These are phyloP conservation scores for Eptesicus fuscus DNA, from an alignment of 2,113 vertebrate species.

Conservation along the genomic window DNA sequence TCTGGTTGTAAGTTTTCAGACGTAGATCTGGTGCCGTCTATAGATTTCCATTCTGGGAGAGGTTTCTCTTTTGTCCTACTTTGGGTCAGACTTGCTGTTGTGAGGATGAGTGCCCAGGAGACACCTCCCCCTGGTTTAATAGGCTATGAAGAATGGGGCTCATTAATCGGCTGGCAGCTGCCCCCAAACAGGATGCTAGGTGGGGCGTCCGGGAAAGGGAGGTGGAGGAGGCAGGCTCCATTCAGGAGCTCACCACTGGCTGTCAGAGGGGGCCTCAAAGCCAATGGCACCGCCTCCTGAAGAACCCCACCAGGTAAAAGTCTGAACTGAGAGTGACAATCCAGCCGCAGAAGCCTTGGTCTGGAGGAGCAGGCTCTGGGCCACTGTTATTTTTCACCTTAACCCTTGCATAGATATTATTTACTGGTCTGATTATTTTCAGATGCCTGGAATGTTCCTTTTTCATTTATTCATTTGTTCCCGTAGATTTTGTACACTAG, in stretches of 20 bases:
- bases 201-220: neutral
- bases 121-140: slow-evolving; percentile 67
- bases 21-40: slow-evolving; percentile 53
- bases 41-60: slow-evolving; percentile 73
- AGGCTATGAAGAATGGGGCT: slow-evolving; percentile 71
- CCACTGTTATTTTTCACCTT: neutral
- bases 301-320: neutral
- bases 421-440: neutral
- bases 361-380: neutral
- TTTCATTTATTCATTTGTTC: neutral
- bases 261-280: neutral
- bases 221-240: neutral
- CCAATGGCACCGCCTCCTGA: neutral
- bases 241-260: neutral
- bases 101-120: slow-evolving; percentile 69
- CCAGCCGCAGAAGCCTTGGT: neutral
- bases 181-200: slow-evolving; percentile 55
- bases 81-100: slow-evolving; percentile 70
- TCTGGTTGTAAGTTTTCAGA: slow-evolving; percentile 61
- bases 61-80: slow-evolving; percentile 73
- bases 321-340: neutral
- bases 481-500: neutral
- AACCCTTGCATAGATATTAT: neutral
- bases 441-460: slow-evolving; percentile 8
- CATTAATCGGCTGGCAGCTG: slow-evolving; percentile 69